These are phyloP conservation scores for Peromyscus polionotus DNA, from an alignment of 2,113 vertebrate species.

Conservation along the genomic window DNA sequence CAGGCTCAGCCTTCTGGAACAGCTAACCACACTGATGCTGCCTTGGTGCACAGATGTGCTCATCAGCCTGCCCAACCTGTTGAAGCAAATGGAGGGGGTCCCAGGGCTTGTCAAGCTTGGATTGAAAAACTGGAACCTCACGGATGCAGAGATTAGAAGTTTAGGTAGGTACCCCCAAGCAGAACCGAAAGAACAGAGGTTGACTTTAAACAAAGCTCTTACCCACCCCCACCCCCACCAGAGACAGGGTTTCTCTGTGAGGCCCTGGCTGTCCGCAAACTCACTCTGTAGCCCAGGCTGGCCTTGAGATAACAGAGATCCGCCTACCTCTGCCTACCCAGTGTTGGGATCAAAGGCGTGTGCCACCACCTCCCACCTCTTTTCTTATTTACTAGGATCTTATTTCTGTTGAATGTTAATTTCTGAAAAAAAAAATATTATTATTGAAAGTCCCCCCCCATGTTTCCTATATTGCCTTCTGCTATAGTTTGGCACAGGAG, in stretches of 20 bases:
- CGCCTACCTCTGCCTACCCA: not conserved
- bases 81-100: constrained; percentile 62
- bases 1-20: constrained; percentile 64
- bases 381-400: not conserved
- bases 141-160: constrained; percentile 71
- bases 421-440: not conserved
- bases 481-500: not conserved
- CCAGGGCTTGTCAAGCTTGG: constrained; percentile 73
- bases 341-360: not conserved
- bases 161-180: constrained; percentile 72
- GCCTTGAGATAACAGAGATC: not conserved
- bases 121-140: constrained; percentile 80
- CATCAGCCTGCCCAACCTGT: constrained; percentile 47
- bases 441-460: not conserved
- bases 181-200: not conserved
- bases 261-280: not conserved
- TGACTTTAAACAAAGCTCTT: not conserved
- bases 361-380: not conserved
- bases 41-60: constrained; percentile 65
- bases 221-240: too few species aligned
- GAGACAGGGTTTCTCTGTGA: not conserved
- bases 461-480: not conserved
- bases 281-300: not conserved
- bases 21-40: constrained; percentile 73
- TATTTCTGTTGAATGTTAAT: not conserved